These are phyloP conservation scores for Melanaphis sacchari DNA, from an alignment of 1,140 invertebrate genomes.

Conservation along the genomic window DNA sequence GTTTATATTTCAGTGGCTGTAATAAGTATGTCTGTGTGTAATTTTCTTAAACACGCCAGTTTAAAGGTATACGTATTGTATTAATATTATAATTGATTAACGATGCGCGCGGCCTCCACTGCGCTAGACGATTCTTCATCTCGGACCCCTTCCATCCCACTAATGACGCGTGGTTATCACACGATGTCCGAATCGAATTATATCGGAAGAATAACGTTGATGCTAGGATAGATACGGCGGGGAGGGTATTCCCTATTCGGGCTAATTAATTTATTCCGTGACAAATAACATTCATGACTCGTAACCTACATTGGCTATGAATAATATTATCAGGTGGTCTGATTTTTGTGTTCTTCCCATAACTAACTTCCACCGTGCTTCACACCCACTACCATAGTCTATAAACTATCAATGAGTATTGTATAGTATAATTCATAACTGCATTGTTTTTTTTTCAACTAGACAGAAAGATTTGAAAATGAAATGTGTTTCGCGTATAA, in stretches of 20 bases:
- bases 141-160: not conserved
- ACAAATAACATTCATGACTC: not conserved
- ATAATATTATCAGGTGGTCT: not conserved
- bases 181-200: conserved; percentile 46
- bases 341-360: not conserved
- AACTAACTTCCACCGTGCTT: not conserved
- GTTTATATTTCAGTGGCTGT: not conserved
- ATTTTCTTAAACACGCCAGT: not conserved
- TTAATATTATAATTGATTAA: not conserved
- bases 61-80: not conserved
- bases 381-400: too few relatives aligned
- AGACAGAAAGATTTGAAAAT: too few relatives aligned
- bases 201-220: not conserved
- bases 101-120: not conserved
- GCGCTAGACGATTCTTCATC: not conserved
- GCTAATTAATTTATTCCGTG: conserved; percentile 54
- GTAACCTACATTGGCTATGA: conserved; percentile 21
- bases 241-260: not conserved
- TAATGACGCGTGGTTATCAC: not conserved
- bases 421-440: too few relatives aligned
- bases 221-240: not conserved
- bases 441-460: too few relatives aligned
- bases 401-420: too few relatives aligned
- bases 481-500: too few relatives aligned
- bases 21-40: not conserved